These are phyloP conservation scores for Boloria euphrosyne DNA, from an alignment of 2,888 invertebrate species.

Conservation along the genomic window DNA sequence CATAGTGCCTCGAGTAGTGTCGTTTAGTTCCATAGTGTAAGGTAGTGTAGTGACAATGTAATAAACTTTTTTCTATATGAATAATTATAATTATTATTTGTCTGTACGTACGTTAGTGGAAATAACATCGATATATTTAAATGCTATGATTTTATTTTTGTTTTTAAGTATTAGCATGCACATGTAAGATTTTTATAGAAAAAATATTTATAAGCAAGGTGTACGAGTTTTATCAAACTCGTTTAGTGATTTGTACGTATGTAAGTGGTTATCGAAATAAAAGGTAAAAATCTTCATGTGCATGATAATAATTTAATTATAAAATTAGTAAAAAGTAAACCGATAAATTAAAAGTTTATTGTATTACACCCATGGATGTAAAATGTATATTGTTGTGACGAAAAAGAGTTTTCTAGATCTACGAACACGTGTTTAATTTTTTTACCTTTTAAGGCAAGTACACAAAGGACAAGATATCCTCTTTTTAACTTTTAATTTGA, in stretches of 20 bases:
- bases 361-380: conserved; percentile 20
- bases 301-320: background rate
- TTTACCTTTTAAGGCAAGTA: background rate
- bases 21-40: conserved; percentile 22
- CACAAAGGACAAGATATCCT: too few species aligned
- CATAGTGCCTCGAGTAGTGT: conserved; percentile 32
- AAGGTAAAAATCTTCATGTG: background rate
- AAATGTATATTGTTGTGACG: conserved; percentile 39
- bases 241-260: too few species aligned
- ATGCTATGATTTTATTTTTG: too few species aligned
- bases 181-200: too few species aligned
- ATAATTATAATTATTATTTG: background rate
- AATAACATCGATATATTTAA: too few species aligned
- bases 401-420: conserved; percentile 42
- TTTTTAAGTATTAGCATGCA: too few species aligned
- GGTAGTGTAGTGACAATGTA: conserved; percentile 16
- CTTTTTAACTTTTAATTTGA: too few species aligned
- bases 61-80: background rate
- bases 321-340: conserved; percentile 10
- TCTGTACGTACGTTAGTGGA: background rate
- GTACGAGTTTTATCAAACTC: too few species aligned
- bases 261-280: too few species aligned
- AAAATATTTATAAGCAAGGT: too few species aligned
- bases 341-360: conserved; percentile 15
- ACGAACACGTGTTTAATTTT: conserved; percentile 25